Percentiles rank a stretch among this genome's conserved stretches.
These are phyloP conservation scores for Melanotaenia maccullochi DNA, from an alignment of 2,797 vertebrate species.

Conservation along the genomic window DNA sequence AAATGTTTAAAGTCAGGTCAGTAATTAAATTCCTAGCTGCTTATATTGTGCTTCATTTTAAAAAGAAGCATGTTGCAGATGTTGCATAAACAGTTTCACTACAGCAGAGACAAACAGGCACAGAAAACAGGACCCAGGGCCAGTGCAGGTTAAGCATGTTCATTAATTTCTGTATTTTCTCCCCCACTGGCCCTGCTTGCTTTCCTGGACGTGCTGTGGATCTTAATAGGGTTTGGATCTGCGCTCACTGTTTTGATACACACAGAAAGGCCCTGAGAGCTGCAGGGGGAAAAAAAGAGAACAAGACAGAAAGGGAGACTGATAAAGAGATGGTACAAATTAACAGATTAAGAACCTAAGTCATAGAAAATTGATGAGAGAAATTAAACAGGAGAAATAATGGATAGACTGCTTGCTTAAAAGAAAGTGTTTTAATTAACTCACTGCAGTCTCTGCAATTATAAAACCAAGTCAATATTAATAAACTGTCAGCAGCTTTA, in stretches of 20 bases:
- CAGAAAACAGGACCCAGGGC: conserved; percentile 50
- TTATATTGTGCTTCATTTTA: conserved; percentile 45
- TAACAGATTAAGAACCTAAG: conserved; percentile 44
- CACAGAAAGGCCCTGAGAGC: conserved; percentile 30
- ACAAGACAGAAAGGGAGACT: conserved; percentile 4
- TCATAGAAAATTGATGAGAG: conserved; percentile 39
- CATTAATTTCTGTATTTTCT: conserved; percentile 73
- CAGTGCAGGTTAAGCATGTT: conserved; percentile 73
- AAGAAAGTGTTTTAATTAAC: conserved; percentile 45
- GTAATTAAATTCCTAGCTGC: neutral
- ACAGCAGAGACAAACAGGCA: conserved; percentile 45
- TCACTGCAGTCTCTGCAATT: conserved; percentile 20
- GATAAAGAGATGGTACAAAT: conserved; percentile 33
- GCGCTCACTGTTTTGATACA: conserved; percentile 40
- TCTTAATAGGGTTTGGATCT: conserved; percentile 63
- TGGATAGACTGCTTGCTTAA: conserved; percentile 10
- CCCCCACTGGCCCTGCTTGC: conserved; percentile 54
- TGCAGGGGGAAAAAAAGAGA: conserved; percentile 12
- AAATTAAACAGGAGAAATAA: conserved; percentile 32
- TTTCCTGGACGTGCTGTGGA: conserved; percentile 68
- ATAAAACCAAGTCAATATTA: conserved; percentile 35
- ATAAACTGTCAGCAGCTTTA: conserved; percentile 37
- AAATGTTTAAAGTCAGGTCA: conserved; percentile 9
- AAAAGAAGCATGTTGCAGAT: conserved; percentile 38
- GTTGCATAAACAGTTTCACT: conserved; percentile 23